These are phyloP conservation scores for Furnarius figulus DNA, from an alignment of 2,113 vertebrate genomes.

Conservation along the genomic window DNA sequence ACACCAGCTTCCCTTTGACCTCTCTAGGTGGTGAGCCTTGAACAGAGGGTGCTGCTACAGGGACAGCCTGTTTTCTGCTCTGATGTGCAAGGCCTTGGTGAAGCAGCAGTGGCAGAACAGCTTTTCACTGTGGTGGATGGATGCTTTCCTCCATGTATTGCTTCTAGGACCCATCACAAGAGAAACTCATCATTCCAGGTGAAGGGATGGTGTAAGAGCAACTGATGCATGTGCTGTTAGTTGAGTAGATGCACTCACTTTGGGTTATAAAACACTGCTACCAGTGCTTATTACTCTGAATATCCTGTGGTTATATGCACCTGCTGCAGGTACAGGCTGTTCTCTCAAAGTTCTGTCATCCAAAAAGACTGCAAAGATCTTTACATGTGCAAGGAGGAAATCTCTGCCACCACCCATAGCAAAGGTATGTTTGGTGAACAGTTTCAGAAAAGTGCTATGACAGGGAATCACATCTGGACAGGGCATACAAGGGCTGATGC, in stretches of 20 bases:
- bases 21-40: background rate
- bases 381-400: background rate
- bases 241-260: background rate
- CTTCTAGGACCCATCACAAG: background rate
- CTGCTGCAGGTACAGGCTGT: background rate
- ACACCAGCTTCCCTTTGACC: background rate
- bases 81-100: fast-evolving
- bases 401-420: background rate
- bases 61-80: background rate
- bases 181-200: background rate
- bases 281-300: background rate
- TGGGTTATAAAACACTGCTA: background rate
- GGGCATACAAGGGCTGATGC: background rate
- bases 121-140: background rate
- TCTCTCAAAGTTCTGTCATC: background rate
- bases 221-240: background rate
- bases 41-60: background rate
- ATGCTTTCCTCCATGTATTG: background rate
- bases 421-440: background rate
- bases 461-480: background rate
- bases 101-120: background rate
- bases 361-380: background rate
- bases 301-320: background rate
- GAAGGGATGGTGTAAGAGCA: background rate
- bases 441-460: background rate